Percentiles rank a stretch among this genome's conserved stretches.
These are phyloP conservation scores for Spodoptera litura DNA, from an alignment of 1,140 invertebrate species.

Conservation along the genomic window DNA sequence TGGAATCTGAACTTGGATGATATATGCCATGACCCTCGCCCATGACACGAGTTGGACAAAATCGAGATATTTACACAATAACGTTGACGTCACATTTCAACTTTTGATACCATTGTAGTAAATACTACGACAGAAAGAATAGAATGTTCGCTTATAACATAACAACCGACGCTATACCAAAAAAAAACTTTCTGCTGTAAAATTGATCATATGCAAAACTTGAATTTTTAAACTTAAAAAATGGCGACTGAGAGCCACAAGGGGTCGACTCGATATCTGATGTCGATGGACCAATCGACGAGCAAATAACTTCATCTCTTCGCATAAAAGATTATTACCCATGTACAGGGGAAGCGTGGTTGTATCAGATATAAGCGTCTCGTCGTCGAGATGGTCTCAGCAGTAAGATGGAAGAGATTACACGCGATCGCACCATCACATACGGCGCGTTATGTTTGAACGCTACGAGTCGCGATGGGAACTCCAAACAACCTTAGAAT, in stretches of 20 bases:
- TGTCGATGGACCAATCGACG: constrained; percentile 50
- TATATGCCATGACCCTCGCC: constrained; percentile 51
- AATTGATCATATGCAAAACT: not conserved
- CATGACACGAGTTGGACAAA: constrained; percentile 31
- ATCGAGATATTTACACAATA: constrained; percentile 17
- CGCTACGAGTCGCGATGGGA: constrained; percentile 62
- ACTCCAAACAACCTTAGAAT: constrained; percentile 71
- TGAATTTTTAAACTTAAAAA: not conserved
- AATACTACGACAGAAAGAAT: not conserved
- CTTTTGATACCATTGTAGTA: not conserved
- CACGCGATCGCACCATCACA: constrained; percentile 56
- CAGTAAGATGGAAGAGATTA: constrained; percentile 65
- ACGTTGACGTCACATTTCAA: not conserved
- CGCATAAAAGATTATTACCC: constrained; percentile 60
- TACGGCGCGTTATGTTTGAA: constrained; percentile 63
- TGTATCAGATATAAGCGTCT: constrained; percentile 58
- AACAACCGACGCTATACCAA: not conserved
- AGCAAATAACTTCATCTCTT: constrained; percentile 60
- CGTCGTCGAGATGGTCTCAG: constrained; percentile 52
- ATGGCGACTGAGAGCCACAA: not conserved
- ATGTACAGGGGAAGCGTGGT: constrained; percentile 54
- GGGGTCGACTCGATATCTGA: constrained; percentile 25
- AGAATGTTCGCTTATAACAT: not conserved
- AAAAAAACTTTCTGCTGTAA: not conserved
- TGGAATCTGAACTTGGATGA: constrained; percentile 61